Evolutionary conservation across 2,888 invertebrate genomes (phyloP).

Genomic region (Celastrina argiolus): DNA sequence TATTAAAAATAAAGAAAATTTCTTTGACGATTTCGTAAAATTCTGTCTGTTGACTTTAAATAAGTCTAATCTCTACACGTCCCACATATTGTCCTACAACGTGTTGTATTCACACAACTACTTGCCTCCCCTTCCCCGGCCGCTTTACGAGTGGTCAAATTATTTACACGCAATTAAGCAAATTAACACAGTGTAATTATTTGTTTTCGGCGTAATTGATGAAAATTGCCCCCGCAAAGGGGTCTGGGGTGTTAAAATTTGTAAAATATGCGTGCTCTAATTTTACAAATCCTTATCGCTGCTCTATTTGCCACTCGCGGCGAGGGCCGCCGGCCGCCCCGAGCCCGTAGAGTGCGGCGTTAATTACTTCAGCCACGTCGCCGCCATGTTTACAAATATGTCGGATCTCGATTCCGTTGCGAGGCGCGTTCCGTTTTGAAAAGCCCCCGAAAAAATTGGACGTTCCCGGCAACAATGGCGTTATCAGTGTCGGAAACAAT

Average conservation of each 20-base stretch:
- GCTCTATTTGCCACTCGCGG: constrained; percentile 9
- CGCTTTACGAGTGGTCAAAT: neutral
- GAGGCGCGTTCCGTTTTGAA: neutral
- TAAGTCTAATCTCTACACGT: neutral
- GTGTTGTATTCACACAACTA: neutral
- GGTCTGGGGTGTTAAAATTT: neutral
- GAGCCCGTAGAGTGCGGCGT: constrained; percentile 11
- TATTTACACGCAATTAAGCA: neutral
- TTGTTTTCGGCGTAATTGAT: constrained; percentile 3
- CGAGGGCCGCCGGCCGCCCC: constrained; percentile 5
- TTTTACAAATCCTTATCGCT: constrained; percentile 12
- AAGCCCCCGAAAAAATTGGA: neutral
- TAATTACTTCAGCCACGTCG: constrained; percentile 6
- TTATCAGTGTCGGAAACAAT: constrained; percentile 8
- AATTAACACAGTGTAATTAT: constrained; percentile 4
- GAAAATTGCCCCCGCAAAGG: constrained; percentile 6
- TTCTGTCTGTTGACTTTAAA: neutral
- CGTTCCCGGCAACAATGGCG: neutral
- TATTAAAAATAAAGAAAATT: neutral
- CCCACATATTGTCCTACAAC: neutral
- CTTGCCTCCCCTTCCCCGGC: neutral
- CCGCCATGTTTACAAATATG: constrained; percentile 17
- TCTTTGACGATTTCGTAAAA: too few relatives aligned
- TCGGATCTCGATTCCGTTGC: neutral
- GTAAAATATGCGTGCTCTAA: constrained; percentile 4